phyloP scores from a whole-genome alignment of 2,888 invertebrate species.

The Microdon myrmicae region DNA sequence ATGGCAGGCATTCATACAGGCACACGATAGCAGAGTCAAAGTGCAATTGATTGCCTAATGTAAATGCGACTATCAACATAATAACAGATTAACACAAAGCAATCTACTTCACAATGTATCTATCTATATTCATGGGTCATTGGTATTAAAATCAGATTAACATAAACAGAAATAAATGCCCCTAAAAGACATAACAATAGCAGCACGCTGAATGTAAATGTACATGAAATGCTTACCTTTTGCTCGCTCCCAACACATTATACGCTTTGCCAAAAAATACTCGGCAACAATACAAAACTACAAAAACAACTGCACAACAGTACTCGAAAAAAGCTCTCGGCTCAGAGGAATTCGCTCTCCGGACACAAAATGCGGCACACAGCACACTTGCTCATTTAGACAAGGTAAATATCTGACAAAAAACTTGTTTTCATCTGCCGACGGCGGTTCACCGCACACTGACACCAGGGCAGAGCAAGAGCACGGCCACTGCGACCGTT shows the following conservation, averaged over 20 bases:
- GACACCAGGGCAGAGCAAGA: slow-evolving; percentile 45
- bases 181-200: slow-evolving; percentile 22
- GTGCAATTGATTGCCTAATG: slow-evolving; percentile 14
- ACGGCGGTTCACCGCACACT: slow-evolving; percentile 42
- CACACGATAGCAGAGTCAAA: slow-evolving; percentile 9
- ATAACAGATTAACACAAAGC: slow-evolving; percentile 10
- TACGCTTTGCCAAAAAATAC: slow-evolving; percentile 16
- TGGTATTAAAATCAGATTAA: slow-evolving; percentile 17
- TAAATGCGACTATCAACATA: slow-evolving; percentile 15
- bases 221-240: slow-evolving; percentile 40
- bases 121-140: slow-evolving; percentile 24
- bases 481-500: slow-evolving; percentile 21
- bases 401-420: slow-evolving; percentile 53
- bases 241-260: slow-evolving; percentile 44
- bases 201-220: slow-evolving; percentile 15
- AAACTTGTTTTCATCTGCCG: slow-evolving; percentile 47
- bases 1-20: too few species aligned
- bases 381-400: slow-evolving; percentile 48
- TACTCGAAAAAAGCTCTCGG: slow-evolving; percentile 37
- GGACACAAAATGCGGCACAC: slow-evolving; percentile 15
- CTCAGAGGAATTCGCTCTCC: slow-evolving; percentile 26
- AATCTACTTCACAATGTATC: slow-evolving; percentile 12
- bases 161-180: slow-evolving; percentile 7
- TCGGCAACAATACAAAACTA: too few species aligned
- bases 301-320: too few species aligned